A percentile compares a stretch with the other conserved stretches of the same genome.
Conservation (phyloP, 1,140 invertebrate species). For the Brachionus rotundiformis region DNA sequence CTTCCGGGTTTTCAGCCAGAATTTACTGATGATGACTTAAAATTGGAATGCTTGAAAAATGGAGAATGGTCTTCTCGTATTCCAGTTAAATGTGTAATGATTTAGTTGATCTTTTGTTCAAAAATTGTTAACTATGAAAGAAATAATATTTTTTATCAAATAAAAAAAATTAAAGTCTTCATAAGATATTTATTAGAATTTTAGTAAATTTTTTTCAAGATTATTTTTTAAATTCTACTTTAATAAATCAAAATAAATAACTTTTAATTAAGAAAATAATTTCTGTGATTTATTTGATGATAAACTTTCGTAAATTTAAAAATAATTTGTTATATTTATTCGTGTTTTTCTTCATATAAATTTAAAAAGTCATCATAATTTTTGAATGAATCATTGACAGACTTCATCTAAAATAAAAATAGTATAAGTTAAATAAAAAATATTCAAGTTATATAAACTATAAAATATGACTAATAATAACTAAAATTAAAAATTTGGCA, state of each 20-base stretch:
- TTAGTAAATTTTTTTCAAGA: too few relatives aligned
- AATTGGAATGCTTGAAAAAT: not conserved
- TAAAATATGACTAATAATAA: too few relatives aligned
- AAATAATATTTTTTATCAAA: too few relatives aligned
- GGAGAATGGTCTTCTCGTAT: slow-evolving; percentile 19
- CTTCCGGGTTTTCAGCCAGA: slow-evolving; percentile 2
- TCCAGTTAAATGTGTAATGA: slow-evolving; percentile 10
- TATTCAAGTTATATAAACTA: not conserved
- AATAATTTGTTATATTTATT: not conserved
- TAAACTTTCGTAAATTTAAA: not conserved
- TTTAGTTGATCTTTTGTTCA: not conserved
- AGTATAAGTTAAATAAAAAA: not conserved
- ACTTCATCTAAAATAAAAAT: not conserved
- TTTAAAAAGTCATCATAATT: slow-evolving; percentile 11
- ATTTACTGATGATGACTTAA: not conserved
- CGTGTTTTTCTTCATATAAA: not conserved
- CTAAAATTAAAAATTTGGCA: too few relatives aligned
- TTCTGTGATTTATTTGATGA: too few relatives aligned
- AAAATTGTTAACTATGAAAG: too few relatives aligned
- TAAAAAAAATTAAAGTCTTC: too few relatives aligned
- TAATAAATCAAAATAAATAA: too few relatives aligned
- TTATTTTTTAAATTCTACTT: too few relatives aligned
- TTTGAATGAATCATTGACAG: not conserved
- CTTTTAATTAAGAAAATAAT: too few relatives aligned
- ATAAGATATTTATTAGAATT: too few relatives aligned